Evolutionary conservation across 2,888 invertebrate genomes (phyloP), one percentile per base, ranked within the genome.

Genomic region (Oxycera nigricornis): DNA sequence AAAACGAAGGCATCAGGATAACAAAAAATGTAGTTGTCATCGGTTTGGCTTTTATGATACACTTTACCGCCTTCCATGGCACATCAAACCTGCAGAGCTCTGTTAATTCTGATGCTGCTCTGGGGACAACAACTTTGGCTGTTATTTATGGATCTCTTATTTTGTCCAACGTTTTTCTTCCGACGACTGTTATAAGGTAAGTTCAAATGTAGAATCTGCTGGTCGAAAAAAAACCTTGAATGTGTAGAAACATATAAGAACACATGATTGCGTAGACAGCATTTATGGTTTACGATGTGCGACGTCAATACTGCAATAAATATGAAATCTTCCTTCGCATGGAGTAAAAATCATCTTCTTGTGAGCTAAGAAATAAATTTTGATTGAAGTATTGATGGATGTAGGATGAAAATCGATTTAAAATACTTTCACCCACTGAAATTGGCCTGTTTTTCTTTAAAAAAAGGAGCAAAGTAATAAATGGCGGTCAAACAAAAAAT

Each of bases 21-120:
- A 89, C 94, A 82, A 92, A 92, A 80, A 97, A 97, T 84, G 91
- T 96, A 55, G 85, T 94, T 76, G 89, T 95, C 41, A 90, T 97
- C 68, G 94, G 96, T 1, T 86, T 94, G 76, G 95, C 95, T 0
- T 97, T 97, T 85, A 93, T 96, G 91, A 89, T 96, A 79, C 93
- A 95, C 79, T 95, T 97, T 86, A 97, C 95, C 1, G 95, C 96
- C 3, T 97, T 96, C 84, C 94, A 93, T 85, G 94, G 94, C 2
- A 90, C 93, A 1, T 91, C 93, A 67, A 94, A 94, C 84, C 87
- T 94, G 50, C 94, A 94, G 85, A 95, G 94, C 82, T 94, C 94
- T 0, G 90, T 96, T 73, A 95, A 96, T 84, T 90, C 91, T 20
- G 92, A 93, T 80, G 91, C 90, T 1, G 92, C 94, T 0, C 87